Conservation (phyloP, 2,888 invertebrate genomes). For the Crematogaster levior region DNA sequence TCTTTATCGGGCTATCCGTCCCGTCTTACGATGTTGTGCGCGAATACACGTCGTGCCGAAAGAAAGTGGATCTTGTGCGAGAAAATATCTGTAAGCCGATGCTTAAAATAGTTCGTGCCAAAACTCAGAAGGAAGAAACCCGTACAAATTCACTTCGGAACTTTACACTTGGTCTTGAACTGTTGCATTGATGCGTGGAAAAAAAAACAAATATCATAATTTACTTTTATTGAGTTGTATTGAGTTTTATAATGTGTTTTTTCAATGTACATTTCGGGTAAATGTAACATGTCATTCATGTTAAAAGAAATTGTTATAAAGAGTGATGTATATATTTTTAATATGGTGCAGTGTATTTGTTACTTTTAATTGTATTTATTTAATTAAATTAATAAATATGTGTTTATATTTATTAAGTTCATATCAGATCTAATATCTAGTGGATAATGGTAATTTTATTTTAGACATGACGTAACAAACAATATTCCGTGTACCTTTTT, state of each 20-base stretch:
- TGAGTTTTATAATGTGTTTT: too few species aligned
- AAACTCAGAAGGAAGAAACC: slow-evolving; percentile 30
- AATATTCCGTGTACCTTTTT: slow-evolving; percentile 31
- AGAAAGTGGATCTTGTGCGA: slow-evolving; percentile 35
- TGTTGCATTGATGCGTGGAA: slow-evolving; percentile 25
- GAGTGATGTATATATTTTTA: neutral
- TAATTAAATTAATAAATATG: neutral
- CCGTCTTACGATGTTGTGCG: slow-evolving; percentile 48
- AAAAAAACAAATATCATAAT: neutral
- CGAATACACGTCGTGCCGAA: slow-evolving; percentile 31
- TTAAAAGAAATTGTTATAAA: neutral
- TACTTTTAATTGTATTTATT: neutral
- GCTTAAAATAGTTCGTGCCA: slow-evolving; percentile 50
- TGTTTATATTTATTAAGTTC: neutral
- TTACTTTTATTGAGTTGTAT: slow-evolving; percentile 12
- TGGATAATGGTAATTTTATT: slow-evolving; percentile 3
- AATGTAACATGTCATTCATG: neutral
- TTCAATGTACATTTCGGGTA: neutral
- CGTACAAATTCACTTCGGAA: slow-evolving; percentile 45
- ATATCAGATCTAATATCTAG: neutral
- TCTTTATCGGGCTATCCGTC: slow-evolving; percentile 52
- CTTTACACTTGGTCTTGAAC: slow-evolving; percentile 25
- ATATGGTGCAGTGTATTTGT: neutral
- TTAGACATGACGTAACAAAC: neutral
- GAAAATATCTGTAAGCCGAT: slow-evolving; percentile 45